These are phyloP conservation scores for Fregetta grallaria DNA, from an alignment of 2,113 vertebrate genomes.

Conservation along the genomic window DNA sequence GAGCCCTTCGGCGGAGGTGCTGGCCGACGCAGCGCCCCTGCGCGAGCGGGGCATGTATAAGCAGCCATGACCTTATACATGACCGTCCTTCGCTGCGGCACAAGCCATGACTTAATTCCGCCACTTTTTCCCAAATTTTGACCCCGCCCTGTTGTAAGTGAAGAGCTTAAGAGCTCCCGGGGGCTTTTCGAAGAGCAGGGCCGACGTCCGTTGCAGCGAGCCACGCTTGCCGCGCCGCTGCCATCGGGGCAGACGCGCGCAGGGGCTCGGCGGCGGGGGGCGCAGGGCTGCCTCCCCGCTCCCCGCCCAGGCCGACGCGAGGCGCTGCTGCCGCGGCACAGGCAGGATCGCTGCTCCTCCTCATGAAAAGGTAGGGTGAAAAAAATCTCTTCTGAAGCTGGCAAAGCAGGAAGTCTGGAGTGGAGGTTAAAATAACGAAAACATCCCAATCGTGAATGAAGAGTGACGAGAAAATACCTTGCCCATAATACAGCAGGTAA, in stretches of 20 bases:
- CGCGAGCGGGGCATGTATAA: not conserved
- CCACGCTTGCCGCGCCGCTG: not conserved
- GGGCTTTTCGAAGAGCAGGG: not conserved
- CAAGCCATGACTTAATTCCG: not conserved
- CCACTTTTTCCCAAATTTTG: not conserved
- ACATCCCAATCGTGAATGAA: slow-evolving; percentile 12
- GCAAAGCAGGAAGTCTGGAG: slow-evolving; percentile 73
- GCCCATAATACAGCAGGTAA: slow-evolving; percentile 50
- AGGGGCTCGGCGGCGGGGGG: not conserved
- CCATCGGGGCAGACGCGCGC: not conserved
- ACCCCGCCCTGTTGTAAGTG: not conserved
- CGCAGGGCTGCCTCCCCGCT: not conserved
- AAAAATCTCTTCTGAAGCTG: slow-evolving; percentile 69
- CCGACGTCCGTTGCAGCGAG: accelerated
- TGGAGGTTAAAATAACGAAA: slow-evolving; percentile 51
- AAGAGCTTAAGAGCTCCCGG: not conserved
- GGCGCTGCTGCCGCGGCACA: slow-evolving; percentile 3
- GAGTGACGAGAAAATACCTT: slow-evolving; percentile 24
- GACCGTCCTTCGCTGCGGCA: not conserved
- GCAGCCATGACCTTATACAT: not conserved
- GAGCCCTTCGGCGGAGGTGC: no score
- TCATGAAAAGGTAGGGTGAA: slow-evolving; percentile 11
- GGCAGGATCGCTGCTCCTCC: slow-evolving; percentile 22
- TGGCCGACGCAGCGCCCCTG: not conserved
- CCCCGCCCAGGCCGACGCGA: not conserved